Conservation (phyloP, 2,113 vertebrate genomes). For the Actinemys pallida region DNA sequence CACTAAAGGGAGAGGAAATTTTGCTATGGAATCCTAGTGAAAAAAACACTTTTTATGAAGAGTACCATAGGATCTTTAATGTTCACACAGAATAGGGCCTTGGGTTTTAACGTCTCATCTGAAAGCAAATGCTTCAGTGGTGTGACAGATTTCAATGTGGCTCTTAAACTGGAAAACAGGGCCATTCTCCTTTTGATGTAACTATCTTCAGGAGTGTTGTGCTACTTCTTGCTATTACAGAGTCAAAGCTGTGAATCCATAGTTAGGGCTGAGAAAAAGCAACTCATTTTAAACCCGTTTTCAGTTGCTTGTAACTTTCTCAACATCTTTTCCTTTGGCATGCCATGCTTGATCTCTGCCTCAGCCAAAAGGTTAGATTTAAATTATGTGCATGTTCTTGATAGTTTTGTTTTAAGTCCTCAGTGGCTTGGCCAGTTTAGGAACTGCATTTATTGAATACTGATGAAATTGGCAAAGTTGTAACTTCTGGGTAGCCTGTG, state of each 20-base stretch:
- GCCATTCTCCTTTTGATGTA: neutral
- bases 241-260: neutral
- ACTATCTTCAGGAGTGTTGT: neutral
- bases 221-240: neutral
- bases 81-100: neutral
- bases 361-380: neutral
- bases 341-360: neutral
- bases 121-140: neutral
- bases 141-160: neutral
- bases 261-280: accelerated
- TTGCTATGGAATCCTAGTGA: neutral
- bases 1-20: neutral
- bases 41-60: neutral
- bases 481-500: neutral
- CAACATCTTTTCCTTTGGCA: neutral
- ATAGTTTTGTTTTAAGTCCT: neutral
- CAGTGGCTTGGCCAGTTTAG: neutral
- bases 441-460: neutral
- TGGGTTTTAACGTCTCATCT: neutral
- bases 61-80: neutral
- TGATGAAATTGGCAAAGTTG: neutral
- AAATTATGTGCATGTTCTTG: neutral
- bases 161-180: neutral
- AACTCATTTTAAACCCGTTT: neutral
- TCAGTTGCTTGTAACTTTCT: neutral